Base-by-base conservation (phyloP, 2,888 invertebrate genomes). In the Calameuta idolon region DNA sequence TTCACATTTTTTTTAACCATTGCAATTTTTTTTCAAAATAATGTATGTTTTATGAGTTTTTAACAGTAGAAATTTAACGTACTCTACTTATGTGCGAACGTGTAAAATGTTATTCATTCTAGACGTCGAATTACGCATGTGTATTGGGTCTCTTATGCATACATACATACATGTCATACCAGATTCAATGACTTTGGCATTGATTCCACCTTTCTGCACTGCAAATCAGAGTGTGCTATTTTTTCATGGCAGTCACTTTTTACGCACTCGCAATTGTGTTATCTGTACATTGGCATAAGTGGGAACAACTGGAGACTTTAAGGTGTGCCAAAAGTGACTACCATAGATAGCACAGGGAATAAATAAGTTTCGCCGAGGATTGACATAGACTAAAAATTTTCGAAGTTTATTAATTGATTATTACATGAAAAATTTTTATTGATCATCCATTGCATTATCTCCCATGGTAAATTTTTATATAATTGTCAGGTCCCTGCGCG, bases 401-500 rank as follows among this genome's bases (percentile, higher is more conserved):
- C 40, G 1, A 40, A 15, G 15, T 15, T 55, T 23, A 55, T 55
- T 55, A 55, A 55, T 9, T 55, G 23, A 55, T 55, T 55, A 55
- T 23, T 55, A 55, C 23, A 23, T 23, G 23, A 55, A 5, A 23
- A 9, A 55, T 55, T 55, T 55, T 55, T 55, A 55, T 23, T 23
- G 23, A 23, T 55, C 23, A 15, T 55, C 23, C 23, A 55, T 23
- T 55, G 5, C 23, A 23, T 55, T 55, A 1, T 55, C 23, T 23
- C 1, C 9, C 40, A 9, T 15, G 40, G 23, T 23, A 23, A 55
- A 23, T 9, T 55, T 55, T 2, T 23, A 55, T 55, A 55, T n/a
- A 15, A 55, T 23, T 9, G 1, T 55, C 23, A 55, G 69, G 71
- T 40, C 83, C 80, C 76, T 69, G 77, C 69, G 71, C 73, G 73